Evolutionary conservation across 1,140 invertebrate genomes (phyloP), one percentile per base, ranked within the genome.

Genomic region (Centruroides vittatus): DNA sequence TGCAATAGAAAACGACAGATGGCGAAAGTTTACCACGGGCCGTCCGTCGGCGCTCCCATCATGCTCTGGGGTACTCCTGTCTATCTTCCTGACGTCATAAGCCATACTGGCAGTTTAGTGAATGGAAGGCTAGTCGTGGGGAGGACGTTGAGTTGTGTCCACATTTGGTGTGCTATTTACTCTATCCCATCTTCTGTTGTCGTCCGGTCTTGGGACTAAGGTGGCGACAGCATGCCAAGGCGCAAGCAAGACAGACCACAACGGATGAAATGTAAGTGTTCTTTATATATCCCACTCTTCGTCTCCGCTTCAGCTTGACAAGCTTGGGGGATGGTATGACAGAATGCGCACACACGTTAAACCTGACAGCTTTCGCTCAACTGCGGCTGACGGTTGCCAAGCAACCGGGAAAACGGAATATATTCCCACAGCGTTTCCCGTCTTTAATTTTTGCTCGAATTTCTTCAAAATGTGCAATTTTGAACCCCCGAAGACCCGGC

Each of bases 211-310:
- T 53, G 60, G 60, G 60, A 55, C 46, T 61, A 65, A 64, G 58
- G 61, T 63, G 68, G 63, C 65, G 60, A 65, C 60, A 67, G 60
- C 69, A 81, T 81, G 80, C 77, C 79, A 65, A 77, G 80, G 67
- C 73, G 79, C 65, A 81, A 81, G 72, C 80, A 81, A 72, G 75
- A 79, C 70, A 79, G 79, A 69, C 80, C 80, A 34, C 80, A 81
- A 71, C 73, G 79, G 67, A 79, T 81, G 74, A 79, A 81, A 80
- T 80, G 80, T 81, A 78, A 80, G 80, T 76, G 46, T 34, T 34
- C 23, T 51, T 51, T n/a, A 51, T 51, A 51, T 51, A 41, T 41
- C 41, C 8, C 41, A 6, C 41, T 41, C 41, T 23, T 23, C 5
- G 41, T 41, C 41, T 41, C 41, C 41, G 41, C 41, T 41, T 41